A percentile compares a stretch with the other conserved stretches of the same genome.
These are phyloP conservation scores for Narcine bancroftii DNA, from an alignment of 2,113 vertebrate species.

Conservation along the genomic window DNA sequence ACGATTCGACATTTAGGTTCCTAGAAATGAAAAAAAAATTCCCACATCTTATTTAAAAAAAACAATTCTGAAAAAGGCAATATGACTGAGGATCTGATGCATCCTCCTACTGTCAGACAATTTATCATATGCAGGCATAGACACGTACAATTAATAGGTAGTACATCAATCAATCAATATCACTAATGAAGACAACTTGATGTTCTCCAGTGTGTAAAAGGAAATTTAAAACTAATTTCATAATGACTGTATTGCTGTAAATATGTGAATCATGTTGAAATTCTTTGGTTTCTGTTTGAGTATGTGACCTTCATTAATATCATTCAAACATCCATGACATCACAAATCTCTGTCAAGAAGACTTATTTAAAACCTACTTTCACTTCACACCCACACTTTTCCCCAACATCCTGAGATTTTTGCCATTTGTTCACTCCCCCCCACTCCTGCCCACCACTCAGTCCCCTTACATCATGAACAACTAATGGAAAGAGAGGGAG, in stretches of 20 bases:
- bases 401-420: not conserved
- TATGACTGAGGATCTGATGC: not conserved
- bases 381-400: no score
- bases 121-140: not conserved
- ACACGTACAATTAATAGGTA: not conserved
- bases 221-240: constrained; percentile 23
- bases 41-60: not conserved
- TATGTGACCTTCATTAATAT: constrained; percentile 25
- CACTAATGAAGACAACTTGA: not conserved
- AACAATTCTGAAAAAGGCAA: not conserved
- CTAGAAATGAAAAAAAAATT: not conserved
- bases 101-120: not conserved
- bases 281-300: constrained; percentile 30
- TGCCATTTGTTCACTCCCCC: not conserved
- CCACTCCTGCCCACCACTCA: not conserved
- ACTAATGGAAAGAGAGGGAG: not conserved
- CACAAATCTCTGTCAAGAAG: no score
- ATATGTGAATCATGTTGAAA: not conserved
- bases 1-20: not conserved
- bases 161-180: not conserved
- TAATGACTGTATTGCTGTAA: constrained; percentile 5
- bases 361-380: not conserved
- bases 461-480: not conserved
- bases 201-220: constrained; percentile 7
- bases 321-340: constrained; percentile 23